These are phyloP conservation scores for Cylindroiulus punctatus DNA, from an alignment of 2,888 invertebrate species.

Conservation along the genomic window DNA sequence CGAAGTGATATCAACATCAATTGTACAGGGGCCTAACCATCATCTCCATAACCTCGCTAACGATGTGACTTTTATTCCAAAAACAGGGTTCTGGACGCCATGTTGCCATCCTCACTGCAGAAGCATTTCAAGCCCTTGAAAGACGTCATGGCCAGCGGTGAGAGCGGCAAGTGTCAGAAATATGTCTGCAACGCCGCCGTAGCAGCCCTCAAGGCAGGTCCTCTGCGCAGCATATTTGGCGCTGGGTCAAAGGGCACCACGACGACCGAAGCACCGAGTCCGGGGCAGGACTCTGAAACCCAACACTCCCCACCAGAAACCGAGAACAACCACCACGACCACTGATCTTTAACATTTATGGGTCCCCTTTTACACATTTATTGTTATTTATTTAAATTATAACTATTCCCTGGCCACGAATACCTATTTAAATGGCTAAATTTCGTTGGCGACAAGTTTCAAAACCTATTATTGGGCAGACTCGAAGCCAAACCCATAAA, in stretches of 20 bases:
- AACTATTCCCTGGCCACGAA: neutral
- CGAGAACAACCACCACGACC: neutral
- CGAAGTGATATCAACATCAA: too few relatives aligned
- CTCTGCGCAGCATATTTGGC: conserved; percentile 1
- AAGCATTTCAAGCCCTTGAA: conserved; percentile 48
- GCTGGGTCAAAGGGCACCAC: conserved; percentile 7
- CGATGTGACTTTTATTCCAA: neutral
- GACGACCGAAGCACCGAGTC: conserved; percentile 23
- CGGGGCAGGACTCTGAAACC: conserved; percentile 31
- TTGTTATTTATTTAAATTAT: neutral
- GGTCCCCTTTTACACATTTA: neutral
- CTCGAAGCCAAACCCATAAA: neutral
- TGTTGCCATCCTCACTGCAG: conserved; percentile 40
- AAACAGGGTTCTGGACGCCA: conserved; percentile 49
- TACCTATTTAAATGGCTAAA: neutral
- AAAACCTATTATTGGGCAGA: neutral
- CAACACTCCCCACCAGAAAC: conserved; percentile 46
- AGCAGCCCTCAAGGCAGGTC: conserved; percentile 25
- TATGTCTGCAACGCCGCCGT: conserved; percentile 47
- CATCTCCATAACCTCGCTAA: neutral
- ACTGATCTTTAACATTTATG: too few relatives aligned
- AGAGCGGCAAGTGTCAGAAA: conserved; percentile 53
- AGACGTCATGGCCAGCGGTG: conserved; percentile 37
- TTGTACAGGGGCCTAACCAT: too few relatives aligned
- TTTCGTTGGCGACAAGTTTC: neutral